Evolutionary conservation across 2,113 vertebrate species (phyloP), one percentile per base, ranked within the genome.

Genomic region (Dicrurus megarhynchus): DNA sequence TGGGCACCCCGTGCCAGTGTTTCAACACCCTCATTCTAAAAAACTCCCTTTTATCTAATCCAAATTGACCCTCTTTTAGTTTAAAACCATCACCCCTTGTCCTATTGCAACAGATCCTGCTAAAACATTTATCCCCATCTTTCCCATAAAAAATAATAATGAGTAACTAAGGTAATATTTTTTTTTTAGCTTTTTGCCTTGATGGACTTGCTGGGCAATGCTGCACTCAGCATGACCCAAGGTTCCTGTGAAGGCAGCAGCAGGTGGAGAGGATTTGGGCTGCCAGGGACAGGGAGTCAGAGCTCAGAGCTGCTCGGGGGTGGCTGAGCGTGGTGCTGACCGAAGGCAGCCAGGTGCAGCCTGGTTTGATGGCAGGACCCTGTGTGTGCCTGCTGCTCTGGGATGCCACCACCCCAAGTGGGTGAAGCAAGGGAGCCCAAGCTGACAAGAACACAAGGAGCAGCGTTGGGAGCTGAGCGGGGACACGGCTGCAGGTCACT

Each of bases 341-440:
- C 3, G 0, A 68, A 53, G 46, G 73, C 30, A n/a, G 49, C 11
- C 6, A 21, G 56, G 21, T 35, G 33, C 56, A 35, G 11, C 23
- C 50, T 28, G 3, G 24, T 30, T 17, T 55, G 67, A 20, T 2
- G 4, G 41, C 46, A 27, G 9, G 7, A 35, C 65, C 10, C 2
- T 3, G 41, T 15, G 50, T 33, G 41, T 71, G 56, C 35, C 68
- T 6, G 32, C 39, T 61, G 79, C 32, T 49, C 87, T 42, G 74
- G 49, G 88, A 26, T 60, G 79, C 16, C 5, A 0, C 16, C 73
- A 46, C 26, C 80, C 35, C 3, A 0, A 2, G 3, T 26, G 1
- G 6, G 70, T 7, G 28, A n/a, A 15, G 35, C 26, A 11, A 50
- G 22, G 50, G 37, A 85, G 47, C 53, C 53, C 2, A 4, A 70